Percentiles rank a stretch among this genome's conserved stretches.
Conservation (phyloP, 2,113 vertebrate genomes). For the Oncorhynchus tshawytscha region DNA sequence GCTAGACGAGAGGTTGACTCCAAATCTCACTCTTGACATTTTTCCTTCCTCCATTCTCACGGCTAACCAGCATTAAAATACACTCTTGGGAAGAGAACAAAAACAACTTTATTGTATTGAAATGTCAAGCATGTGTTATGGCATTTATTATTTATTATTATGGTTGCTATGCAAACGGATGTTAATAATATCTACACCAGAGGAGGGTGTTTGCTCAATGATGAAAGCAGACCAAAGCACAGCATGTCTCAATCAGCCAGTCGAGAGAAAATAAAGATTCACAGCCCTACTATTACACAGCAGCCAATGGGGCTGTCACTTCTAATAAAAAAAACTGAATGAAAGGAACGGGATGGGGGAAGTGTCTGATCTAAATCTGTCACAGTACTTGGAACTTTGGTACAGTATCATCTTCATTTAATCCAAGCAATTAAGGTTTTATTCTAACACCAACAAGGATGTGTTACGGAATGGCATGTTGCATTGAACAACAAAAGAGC, state of each 20-base stretch:
- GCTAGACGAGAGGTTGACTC: background rate
- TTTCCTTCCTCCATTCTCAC: constrained; percentile 19
- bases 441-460: too few relatives aligned
- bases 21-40: background rate
- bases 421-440: too few relatives aligned
- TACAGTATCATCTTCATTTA: too few relatives aligned
- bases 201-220: constrained; percentile 65
- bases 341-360: constrained; percentile 69
- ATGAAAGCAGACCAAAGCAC: constrained; percentile 67
- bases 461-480: too few relatives aligned
- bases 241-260: constrained; percentile 73
- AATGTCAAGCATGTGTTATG: constrained; percentile 69
- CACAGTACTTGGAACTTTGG: constrained; percentile 12
- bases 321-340: constrained; percentile 64
- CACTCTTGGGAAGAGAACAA: constrained; percentile 41
- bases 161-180: constrained; percentile 76
- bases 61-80: constrained; percentile 52
- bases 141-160: too few relatives aligned
- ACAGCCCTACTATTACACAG: constrained; percentile 74
- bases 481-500: too few relatives aligned
- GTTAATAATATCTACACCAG: constrained; percentile 77
- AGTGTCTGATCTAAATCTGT: constrained; percentile 70
- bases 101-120: constrained; percentile 61
- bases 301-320: constrained; percentile 74
- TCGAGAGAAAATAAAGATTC: constrained; percentile 76